Percentiles rank a stretch among this genome's conserved stretches.
Evolutionary conservation across 2,888 invertebrate genomes (phyloP).

Genomic region (Idaea dimidiata): DNA sequence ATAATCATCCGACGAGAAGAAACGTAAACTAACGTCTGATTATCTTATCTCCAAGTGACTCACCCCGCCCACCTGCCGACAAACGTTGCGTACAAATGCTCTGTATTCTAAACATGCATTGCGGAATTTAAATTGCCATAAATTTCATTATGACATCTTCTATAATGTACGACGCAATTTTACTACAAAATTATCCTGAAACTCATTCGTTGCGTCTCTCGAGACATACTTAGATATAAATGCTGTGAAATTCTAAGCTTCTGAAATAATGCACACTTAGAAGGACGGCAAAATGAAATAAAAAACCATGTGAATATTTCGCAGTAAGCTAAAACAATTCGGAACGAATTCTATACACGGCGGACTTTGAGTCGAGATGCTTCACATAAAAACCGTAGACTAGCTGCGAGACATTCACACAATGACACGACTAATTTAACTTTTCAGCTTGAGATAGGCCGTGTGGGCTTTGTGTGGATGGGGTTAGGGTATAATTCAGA

Average conservation of each 20-base stretch:
- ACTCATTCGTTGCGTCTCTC: neutral
- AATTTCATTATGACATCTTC: constrained; percentile 11
- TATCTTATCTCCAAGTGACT: constrained; percentile 44
- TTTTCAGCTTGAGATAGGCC: constrained; percentile 31
- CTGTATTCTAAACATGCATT: constrained; percentile 22
- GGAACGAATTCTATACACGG: constrained; percentile 49
- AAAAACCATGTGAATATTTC: constrained; percentile 36
- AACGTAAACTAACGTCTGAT: constrained; percentile 35
- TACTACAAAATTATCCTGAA: constrained; percentile 2
- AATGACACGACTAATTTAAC: constrained; percentile 41
- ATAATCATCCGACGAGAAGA: constrained; percentile 30
- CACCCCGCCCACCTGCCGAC: constrained; percentile 43
- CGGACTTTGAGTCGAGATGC: constrained; percentile 65
- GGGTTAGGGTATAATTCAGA: constrained; percentile 34
- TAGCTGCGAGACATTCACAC: constrained; percentile 66
- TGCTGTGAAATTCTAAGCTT: neutral
- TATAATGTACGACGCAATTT: constrained; percentile 12
- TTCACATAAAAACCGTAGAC: constrained; percentile 71
- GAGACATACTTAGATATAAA: neutral
- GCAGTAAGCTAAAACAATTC: constrained; percentile 46
- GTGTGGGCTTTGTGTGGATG: constrained; percentile 40
- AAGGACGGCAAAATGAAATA: constrained; percentile 29
- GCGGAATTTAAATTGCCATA: constrained; percentile 14
- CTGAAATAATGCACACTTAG: constrained; percentile 14
- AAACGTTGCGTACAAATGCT: constrained; percentile 22